phyloP scores from a whole-genome alignment of 2,797 vertebrate genomes.

The Limnodromus scolopaceus region DNA sequence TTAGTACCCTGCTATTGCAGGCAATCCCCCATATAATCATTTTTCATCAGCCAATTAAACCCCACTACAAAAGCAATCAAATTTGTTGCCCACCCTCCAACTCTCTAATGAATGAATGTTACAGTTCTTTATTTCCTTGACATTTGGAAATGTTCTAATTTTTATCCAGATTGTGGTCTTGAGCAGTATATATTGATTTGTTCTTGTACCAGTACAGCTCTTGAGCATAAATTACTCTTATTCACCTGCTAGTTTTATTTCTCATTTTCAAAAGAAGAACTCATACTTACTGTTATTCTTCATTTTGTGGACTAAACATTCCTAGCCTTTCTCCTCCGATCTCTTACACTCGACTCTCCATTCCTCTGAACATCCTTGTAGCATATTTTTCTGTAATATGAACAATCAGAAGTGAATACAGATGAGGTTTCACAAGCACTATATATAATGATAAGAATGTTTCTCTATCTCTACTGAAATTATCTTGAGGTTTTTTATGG shows the following conservation, averaged over 20 bases:
- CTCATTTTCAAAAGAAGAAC: not conserved
- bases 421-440: not conserved
- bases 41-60: not conserved
- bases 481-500: not conserved
- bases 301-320: not conserved
- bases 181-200: conserved; percentile 2
- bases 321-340: not conserved
- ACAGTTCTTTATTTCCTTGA: not conserved
- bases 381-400: not conserved
- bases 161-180: not conserved
- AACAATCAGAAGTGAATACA: not conserved
- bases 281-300: not conserved
- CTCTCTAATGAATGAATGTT: not conserved
- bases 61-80: not conserved
- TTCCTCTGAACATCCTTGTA: not conserved
- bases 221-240: not conserved
- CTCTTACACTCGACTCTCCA: not conserved
- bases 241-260: not conserved
- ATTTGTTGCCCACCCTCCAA: not conserved
- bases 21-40: not conserved
- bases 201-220: not conserved
- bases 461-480: not conserved
- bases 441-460: not conserved
- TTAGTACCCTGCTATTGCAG: not conserved
- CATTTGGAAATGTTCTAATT: not conserved